Conservation (phyloP, 1,140 invertebrate genomes). For the Drosophila neocordata region DNA sequence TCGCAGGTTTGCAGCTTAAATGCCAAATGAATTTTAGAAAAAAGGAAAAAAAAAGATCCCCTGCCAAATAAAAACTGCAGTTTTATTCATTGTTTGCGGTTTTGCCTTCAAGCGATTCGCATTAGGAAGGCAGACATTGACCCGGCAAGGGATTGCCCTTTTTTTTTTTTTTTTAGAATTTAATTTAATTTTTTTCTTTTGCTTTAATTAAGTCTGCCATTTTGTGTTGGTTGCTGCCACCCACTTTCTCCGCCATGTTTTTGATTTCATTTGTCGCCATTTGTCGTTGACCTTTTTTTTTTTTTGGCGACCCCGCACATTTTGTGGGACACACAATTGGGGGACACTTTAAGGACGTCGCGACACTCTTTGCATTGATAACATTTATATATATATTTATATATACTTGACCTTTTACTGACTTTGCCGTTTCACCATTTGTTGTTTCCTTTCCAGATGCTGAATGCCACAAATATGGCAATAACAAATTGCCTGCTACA, state of each 20-base stretch:
- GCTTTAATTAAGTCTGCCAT: constrained; percentile 36
- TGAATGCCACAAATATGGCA: constrained; percentile 75
- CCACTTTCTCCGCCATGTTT: neutral
- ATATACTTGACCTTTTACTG: constrained; percentile 40
- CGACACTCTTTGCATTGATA: constrained; percentile 61
- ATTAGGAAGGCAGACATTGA: constrained; percentile 5
- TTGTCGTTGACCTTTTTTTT: constrained; percentile 32
- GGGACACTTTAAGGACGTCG: constrained; percentile 75
- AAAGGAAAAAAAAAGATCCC: neutral
- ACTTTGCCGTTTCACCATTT: constrained; percentile 49
- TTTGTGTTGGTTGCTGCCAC: neutral
- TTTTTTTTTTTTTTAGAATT: constrained; percentile 9
- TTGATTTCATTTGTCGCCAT: constrained; percentile 20
- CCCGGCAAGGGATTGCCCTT: neutral
- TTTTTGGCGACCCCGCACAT: constrained; percentile 32
- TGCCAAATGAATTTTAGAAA: constrained; percentile 13
- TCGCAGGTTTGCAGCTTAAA: constrained; percentile 9
- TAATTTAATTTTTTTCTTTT: neutral
- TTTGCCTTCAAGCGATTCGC: neutral
- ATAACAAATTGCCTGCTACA: constrained; percentile 59
- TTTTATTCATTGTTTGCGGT: constrained; percentile 10
- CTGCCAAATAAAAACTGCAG: neutral
- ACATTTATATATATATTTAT: constrained; percentile 2
- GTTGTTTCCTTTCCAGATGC: constrained; percentile 67
- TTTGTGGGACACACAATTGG: constrained; percentile 46